Conservation (phyloP, 30 jellyfish, hydroid and myxozoan genomes). For the Hydra vulgaris region DNA sequence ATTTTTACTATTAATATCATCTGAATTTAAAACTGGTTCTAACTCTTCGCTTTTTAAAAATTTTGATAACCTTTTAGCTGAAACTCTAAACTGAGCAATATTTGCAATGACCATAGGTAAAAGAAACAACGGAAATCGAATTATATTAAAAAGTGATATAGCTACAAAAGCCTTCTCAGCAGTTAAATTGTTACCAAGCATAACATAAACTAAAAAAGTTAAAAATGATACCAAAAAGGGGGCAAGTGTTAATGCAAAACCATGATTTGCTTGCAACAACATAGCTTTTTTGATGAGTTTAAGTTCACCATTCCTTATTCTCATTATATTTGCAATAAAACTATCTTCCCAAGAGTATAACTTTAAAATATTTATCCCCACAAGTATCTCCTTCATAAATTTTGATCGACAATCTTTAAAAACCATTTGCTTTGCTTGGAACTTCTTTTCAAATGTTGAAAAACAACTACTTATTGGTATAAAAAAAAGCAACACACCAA, state of each 20-base stretch:
- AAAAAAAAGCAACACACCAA: slow-evolving; percentile 50
- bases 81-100: slow-evolving; percentile 61
- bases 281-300: slow-evolving; percentile 29
- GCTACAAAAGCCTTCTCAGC: slow-evolving; percentile 95
- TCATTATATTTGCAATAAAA: slow-evolving; percentile 44
- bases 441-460: slow-evolving; percentile 15
- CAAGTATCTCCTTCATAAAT: slow-evolving; percentile 71
- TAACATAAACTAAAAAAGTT: slow-evolving; percentile 69
- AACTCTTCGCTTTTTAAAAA: slow-evolving; percentile 74
- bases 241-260: slow-evolving; percentile 57
- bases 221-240: slow-evolving; percentile 82
- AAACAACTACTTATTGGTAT: slow-evolving; percentile 65
- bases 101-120: slow-evolving; percentile 60
- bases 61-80: slow-evolving; percentile 51
- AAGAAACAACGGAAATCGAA: slow-evolving; percentile 81
- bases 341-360: slow-evolving; percentile 98
- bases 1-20: slow-evolving; percentile 15
- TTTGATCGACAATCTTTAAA: slow-evolving; percentile 77
- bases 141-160: slow-evolving; percentile 63
- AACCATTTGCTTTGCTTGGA: slow-evolving; percentile 65
- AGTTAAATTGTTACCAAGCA: slow-evolving; percentile 57
- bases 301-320: slow-evolving; percentile 52
- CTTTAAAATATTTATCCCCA: slow-evolving; percentile 81
- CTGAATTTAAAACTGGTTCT: slow-evolving; percentile 35
- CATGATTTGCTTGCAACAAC: slow-evolving; percentile 37